Conservation (phyloP, 2,797 vertebrate species). For the Chrosomus eos region DNA sequence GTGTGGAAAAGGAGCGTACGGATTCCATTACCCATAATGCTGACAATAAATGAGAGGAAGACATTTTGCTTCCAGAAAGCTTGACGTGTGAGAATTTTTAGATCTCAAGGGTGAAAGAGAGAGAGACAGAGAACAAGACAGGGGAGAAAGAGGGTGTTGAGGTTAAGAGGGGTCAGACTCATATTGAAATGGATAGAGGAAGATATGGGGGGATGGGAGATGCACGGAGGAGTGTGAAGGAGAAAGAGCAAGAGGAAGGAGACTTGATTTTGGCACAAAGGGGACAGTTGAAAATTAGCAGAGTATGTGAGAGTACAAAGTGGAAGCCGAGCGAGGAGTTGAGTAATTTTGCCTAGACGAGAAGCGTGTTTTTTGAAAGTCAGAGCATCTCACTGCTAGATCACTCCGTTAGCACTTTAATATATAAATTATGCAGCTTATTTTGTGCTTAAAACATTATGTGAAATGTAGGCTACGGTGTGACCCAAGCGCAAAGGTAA, state of each 20-base stretch:
- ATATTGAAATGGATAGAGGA: slow-evolving; percentile 48
- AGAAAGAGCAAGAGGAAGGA: slow-evolving; percentile 21
- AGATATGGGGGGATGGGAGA: slow-evolving; percentile 31
- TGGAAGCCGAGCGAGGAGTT: not conserved
- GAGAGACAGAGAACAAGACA: slow-evolving; percentile 28
- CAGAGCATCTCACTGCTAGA: not conserved
- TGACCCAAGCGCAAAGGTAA: not conserved
- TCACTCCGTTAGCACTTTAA: not conserved
- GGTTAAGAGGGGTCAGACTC: slow-evolving; percentile 56
- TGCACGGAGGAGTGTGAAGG: slow-evolving; percentile 4
- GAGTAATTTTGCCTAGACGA: not conserved
- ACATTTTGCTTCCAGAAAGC: slow-evolving; percentile 46
- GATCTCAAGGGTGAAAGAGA: slow-evolving; percentile 48
- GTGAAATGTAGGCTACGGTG: not conserved
- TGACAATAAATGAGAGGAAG: slow-evolving; percentile 43
- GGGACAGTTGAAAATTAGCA: not conserved
- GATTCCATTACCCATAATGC: slow-evolving; percentile 56
- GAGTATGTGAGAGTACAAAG: not conserved
- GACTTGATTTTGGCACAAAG: slow-evolving; percentile 2
- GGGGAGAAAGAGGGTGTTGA: slow-evolving; percentile 16
- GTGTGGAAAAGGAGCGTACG: slow-evolving; percentile 16
- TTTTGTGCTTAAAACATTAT: not conserved
- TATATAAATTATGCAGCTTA: not conserved
- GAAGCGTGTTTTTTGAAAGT: not conserved
- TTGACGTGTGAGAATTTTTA: slow-evolving; percentile 37